Base-by-base conservation (phyloP, 2,113 vertebrate species). In the Dolichallabes microphthalmus region DNA sequence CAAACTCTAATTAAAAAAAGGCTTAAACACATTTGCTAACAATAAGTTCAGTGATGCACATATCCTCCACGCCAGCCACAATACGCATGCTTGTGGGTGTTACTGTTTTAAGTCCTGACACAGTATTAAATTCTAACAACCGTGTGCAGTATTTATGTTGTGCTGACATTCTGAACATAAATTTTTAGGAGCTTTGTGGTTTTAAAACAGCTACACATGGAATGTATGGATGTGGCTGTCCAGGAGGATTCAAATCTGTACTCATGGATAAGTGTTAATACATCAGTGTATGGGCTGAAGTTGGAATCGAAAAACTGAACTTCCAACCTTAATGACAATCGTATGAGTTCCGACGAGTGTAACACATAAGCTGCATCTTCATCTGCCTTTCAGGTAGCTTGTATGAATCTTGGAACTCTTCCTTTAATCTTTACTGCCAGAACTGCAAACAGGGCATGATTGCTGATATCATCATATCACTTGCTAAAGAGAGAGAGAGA, bases 381-480 rank as follows among this genome's bases (percentile, higher is more conserved):
- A 57, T 77, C 27, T 30, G n/a, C 32, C 52, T 22, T 79, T 22
- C 27, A 32, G 27, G 45, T 57, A 57, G n/a, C 13, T 20, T 32
- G 27, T 20, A 58, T 77, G 52, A 60, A 60, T 60, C 53, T 9
- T 75, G 39, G 75, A 52, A 63, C 25, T 14, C 25, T 1, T 19
- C 3, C 52, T 13, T 73, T 53, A 83, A 45, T 35, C n/a, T n/a
- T 25, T n/a, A 32, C 80, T 74, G 50, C 58, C 63, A 80, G 63
- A 83, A 35, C 50, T 32, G 30, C 85, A 84, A 39, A 60, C 32
- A 22, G 80, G 76, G 75, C 57, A 66, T 2, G 25, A 85, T 30
- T 82, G 32, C 64, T 88, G 86, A 88, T 82, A 85, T 86, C 86
- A 88, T 82, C 52, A 64, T 88, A 88, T 88, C 82, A 52, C 60